These are phyloP conservation scores for Mormyrops boulengeri DNA, from an alignment of 2,797 vertebrate species.

Conservation along the genomic window DNA sequence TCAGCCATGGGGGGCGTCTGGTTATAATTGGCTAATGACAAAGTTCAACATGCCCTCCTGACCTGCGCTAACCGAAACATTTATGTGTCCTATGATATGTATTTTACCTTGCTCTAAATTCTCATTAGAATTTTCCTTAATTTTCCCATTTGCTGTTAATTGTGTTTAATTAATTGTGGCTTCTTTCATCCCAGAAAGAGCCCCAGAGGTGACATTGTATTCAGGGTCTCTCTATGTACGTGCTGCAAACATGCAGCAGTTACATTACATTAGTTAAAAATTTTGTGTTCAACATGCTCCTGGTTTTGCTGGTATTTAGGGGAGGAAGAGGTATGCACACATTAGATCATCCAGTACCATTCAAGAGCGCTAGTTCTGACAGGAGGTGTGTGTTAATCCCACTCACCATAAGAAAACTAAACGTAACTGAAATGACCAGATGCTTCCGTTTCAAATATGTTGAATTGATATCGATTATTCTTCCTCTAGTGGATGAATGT, in stretches of 20 bases:
- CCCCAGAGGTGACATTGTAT: neutral
- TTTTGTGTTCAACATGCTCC: neutral
- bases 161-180: neutral
- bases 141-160: neutral
- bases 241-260: neutral
- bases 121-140: neutral
- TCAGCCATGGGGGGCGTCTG: neutral
- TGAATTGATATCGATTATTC: neutral
- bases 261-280: neutral
- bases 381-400: neutral
- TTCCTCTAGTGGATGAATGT: neutral
- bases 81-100: neutral
- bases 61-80: neutral
- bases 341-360: neutral
- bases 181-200: neutral
- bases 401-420: neutral
- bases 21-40: conserved; percentile 1
- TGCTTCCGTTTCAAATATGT: neutral
- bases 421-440: neutral
- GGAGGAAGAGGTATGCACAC: neutral
- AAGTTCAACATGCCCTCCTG: neutral
- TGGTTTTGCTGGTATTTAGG: neutral
- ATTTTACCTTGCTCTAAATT: neutral
- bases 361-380: neutral
- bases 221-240: neutral